phyloP scores from a whole-genome alignment of 2,888 invertebrate genomes.

The Andrena bicolor region DNA sequence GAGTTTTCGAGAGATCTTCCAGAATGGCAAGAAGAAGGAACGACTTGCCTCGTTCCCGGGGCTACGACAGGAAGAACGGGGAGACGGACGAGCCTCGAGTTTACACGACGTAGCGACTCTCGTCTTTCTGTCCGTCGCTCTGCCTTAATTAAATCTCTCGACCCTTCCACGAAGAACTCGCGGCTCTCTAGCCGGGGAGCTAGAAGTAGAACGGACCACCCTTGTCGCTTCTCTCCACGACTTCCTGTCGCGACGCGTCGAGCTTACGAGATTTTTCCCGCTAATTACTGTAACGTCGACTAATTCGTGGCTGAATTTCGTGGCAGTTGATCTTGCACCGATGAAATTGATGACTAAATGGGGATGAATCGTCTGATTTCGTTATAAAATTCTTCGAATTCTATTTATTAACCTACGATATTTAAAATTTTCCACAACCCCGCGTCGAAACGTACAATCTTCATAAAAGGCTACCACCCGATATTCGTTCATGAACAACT shows the following conservation, averaged over 20 bases:
- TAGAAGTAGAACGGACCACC: slow-evolving; percentile 56
- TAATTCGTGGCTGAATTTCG: no score
- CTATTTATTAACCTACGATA: no score
- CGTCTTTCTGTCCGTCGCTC: slow-evolving; percentile 75
- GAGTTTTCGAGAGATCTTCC: slow-evolving; percentile 66
- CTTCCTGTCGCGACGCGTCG: slow-evolving; percentile 54
- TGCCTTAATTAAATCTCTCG: slow-evolving; percentile 79
- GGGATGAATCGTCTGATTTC: no score
- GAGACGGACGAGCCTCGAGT: slow-evolving; percentile 58
- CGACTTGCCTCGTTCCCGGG: slow-evolving; percentile 60
- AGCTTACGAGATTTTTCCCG: slow-evolving; percentile 39
- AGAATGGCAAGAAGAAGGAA: slow-evolving; percentile 62
- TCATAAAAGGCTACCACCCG: background rate
- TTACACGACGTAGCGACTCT: slow-evolving; percentile 74
- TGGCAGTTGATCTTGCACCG: no score
- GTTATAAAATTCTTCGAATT: no score
- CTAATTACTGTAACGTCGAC: slow-evolving; percentile 6
- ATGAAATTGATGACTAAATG: no score
- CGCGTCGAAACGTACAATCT: background rate
- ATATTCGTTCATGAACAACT: slow-evolving; percentile 5
- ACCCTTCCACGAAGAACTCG: slow-evolving; percentile 72
- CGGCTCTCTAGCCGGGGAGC: slow-evolving; percentile 49
- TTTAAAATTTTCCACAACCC: no score
- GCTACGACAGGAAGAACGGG: slow-evolving; percentile 46
- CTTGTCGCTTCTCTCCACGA: slow-evolving; percentile 31